Evolutionary conservation across 1,140 invertebrate genomes (phyloP).

Genomic region (Pseudomyrmex pallidus): DNA sequence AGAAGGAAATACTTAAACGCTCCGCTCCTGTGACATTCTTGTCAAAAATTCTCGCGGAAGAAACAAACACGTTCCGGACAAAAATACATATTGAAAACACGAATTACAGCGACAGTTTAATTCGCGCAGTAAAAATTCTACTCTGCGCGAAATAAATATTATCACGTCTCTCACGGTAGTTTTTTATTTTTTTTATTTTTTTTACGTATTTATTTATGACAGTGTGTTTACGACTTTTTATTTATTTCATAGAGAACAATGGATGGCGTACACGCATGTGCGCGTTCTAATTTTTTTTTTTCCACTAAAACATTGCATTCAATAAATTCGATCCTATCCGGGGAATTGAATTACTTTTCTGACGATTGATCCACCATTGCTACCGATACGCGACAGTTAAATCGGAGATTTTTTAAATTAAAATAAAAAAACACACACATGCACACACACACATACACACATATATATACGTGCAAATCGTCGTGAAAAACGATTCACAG

Average conservation of each 20-base stretch:
- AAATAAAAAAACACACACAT: too few species aligned
- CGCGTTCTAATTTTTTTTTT: slow-evolving; percentile 5
- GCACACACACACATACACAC: too few species aligned
- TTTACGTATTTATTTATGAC: neutral
- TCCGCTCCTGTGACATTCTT: slow-evolving; percentile 2
- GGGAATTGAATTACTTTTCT: slow-evolving; percentile 22
- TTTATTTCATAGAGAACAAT: slow-evolving; percentile 12
- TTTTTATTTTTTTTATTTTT: too few species aligned
- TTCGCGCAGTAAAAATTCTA: too few species aligned
- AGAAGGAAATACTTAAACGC: slow-evolving; percentile 47
- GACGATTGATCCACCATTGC: neutral
- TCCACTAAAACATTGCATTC: slow-evolving; percentile 38
- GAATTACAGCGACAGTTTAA: too few species aligned
- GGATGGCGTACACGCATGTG: neutral
- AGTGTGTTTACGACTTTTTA: slow-evolving; percentile 15
- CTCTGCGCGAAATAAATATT: too few species aligned
- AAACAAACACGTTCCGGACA: neutral
- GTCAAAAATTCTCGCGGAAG: neutral
- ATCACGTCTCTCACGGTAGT: too few species aligned
- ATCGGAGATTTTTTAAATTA: neutral
- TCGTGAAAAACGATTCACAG: too few species aligned
- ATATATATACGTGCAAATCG: too few species aligned
- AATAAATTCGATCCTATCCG: neutral
- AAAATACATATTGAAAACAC: slow-evolving; percentile 22
- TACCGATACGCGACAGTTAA: neutral